Evolutionary conservation across 2,888 invertebrate species (phyloP).

Genomic region (Lepidocyrtinus sp.): DNA sequence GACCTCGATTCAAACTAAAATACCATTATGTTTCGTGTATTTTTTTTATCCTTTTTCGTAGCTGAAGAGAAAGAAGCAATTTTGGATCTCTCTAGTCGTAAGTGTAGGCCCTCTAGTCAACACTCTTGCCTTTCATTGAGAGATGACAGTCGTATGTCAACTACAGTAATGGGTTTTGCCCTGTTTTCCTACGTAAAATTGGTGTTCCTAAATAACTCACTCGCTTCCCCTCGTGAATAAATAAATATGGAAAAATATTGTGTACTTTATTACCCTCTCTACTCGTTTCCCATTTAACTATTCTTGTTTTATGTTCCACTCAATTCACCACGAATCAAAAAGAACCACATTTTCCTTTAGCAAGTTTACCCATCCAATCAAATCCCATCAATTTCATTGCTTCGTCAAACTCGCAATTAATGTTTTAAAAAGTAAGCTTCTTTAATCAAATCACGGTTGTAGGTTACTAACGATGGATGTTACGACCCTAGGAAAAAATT

Average conservation of each 20-base stretch:
- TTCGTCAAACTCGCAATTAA: no score
- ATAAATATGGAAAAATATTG: neutral
- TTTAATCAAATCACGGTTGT: no score
- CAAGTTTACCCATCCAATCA: no score
- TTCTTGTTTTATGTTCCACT: no score
- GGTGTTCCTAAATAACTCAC: slow-evolving; percentile 4
- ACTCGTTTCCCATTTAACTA: neutral
- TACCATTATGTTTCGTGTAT: neutral
- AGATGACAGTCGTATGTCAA: slow-evolving; percentile 10
- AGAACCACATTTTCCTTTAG: no score
- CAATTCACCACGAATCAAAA: no score
- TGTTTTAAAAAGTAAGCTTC: no score
- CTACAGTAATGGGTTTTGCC: neutral
- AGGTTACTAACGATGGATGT: no score
- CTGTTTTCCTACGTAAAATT: neutral
- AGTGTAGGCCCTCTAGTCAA: slow-evolving; percentile 1
- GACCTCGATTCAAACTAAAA: slow-evolving; percentile 12
- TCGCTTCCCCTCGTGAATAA: neutral
- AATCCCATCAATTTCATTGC: no score
- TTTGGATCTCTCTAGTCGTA: no score
- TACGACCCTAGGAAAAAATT: no score
- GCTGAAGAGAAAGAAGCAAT: neutral
- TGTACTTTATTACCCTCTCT: neutral
- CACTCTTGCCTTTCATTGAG: neutral
- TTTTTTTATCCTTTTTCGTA: neutral